Percentiles rank a stretch among this genome's conserved stretches.
Evolutionary conservation across 2,113 vertebrate species (phyloP).

Genomic region (Shinisaurus crocodilurus): DNA sequence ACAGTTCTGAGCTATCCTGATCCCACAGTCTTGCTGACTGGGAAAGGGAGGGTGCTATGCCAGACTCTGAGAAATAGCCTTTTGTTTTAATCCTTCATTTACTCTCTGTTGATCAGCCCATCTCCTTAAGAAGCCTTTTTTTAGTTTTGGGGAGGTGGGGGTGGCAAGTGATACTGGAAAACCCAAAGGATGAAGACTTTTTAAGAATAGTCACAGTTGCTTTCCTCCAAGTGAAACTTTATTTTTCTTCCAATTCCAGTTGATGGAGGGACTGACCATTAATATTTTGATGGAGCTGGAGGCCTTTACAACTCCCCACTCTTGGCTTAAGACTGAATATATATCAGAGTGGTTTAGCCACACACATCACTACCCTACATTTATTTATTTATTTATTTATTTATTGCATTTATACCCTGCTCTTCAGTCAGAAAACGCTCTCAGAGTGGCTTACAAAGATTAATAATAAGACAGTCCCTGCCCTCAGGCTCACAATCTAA

Average conservation of each 20-base stretch:
- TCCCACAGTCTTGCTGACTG: not conserved
- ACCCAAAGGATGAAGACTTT: not conserved
- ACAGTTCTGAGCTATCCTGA: not conserved
- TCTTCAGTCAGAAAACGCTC: too few relatives aligned
- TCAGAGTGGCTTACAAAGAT: too few relatives aligned
- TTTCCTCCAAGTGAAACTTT: not conserved
- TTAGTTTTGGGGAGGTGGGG: not conserved
- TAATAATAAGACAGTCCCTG: too few relatives aligned
- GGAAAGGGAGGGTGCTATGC: not conserved
- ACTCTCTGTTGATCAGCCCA: not conserved
- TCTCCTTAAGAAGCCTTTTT: too few relatives aligned
- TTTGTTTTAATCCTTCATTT: not conserved
- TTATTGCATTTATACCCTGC: too few relatives aligned
- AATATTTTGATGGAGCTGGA: not conserved
- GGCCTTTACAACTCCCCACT: not conserved
- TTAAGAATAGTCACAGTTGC: slow-evolving; percentile 14
- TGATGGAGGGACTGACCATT: not conserved
- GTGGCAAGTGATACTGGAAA: not conserved
- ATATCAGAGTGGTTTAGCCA: slow-evolving; percentile 15
- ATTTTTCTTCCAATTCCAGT: slow-evolving; percentile 2
- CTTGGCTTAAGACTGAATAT: slow-evolving; percentile 2
- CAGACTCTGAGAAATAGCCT: not conserved
- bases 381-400: too few relatives aligned
- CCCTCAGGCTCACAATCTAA: too few relatives aligned
- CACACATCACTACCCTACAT: slow-evolving; percentile 25